Percentiles rank a stretch among this genome's conserved stretches.
Evolutionary conservation across 2,113 vertebrate genomes (phyloP).

Genomic region (Maccullochella peelii): DNA sequence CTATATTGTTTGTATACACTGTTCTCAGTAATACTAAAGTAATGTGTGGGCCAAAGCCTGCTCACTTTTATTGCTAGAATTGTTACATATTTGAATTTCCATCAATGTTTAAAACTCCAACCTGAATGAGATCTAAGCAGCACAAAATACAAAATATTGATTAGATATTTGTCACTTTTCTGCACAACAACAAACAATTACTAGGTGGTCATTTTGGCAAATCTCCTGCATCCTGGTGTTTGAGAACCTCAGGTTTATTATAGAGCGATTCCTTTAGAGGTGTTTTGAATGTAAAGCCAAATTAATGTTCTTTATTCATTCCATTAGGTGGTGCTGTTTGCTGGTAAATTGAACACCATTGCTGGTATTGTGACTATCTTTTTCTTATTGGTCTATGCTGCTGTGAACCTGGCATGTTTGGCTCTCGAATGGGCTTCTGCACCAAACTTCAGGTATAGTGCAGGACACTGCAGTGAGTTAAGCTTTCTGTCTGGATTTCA

Average conservation of each 20-base stretch:
- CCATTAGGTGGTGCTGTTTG: constrained; percentile 75
- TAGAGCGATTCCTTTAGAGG: neutral
- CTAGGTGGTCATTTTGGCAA: neutral
- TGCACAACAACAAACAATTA: neutral
- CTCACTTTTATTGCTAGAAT: neutral
- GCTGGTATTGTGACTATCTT: constrained; percentile 89
- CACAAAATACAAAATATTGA: neutral
- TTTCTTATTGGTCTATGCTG: constrained; percentile 90
- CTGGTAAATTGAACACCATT: constrained; percentile 86
- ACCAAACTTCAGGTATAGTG: constrained; percentile 84
- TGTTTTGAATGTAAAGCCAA: neutral
- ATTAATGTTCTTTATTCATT: neutral
- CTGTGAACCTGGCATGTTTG: constrained; percentile 89
- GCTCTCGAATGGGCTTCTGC: constrained; percentile 91
- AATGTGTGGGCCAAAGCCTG: neutral
- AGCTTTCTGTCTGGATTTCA: neutral
- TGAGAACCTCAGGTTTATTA: neutral
- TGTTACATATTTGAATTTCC: neutral
- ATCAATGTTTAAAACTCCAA: neutral
- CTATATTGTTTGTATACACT: neutral
- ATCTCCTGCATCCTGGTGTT: neutral
- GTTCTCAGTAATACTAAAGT: neutral
- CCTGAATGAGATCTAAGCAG: neutral
- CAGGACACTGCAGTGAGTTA: neutral
- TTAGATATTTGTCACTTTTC: neutral